phyloP scores from a whole-genome alignment of 2,888 invertebrate species.

The Drosophila nr. medialis region DNA sequence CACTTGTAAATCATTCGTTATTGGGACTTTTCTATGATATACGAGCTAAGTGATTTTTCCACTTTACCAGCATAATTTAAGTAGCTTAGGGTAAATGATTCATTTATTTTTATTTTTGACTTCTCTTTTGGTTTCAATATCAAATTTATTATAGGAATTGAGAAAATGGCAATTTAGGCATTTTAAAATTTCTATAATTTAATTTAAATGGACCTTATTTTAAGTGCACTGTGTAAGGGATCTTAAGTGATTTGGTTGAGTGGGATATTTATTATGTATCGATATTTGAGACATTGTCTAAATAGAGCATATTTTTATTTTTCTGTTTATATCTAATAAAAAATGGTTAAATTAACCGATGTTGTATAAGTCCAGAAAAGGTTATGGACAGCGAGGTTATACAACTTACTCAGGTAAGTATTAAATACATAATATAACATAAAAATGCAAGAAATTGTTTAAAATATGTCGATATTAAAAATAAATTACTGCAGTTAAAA shows the following conservation, averaged over 20 bases:
- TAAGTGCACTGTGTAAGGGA: background rate
- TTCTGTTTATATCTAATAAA: background rate
- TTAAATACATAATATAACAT: background rate
- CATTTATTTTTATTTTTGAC: background rate
- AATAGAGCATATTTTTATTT: background rate
- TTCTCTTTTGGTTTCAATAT: background rate
- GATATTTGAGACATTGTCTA: background rate
- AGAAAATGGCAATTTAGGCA: constrained; percentile 14
- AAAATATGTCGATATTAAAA: background rate
- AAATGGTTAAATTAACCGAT: background rate
- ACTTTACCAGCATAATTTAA: background rate
- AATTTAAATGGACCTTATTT: constrained; percentile 4
- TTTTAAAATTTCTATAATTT: constrained; percentile 4
- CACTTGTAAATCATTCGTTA: constrained; percentile 42
- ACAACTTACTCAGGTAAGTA: background rate
- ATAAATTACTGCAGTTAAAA: background rate
- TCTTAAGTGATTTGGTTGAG: background rate
- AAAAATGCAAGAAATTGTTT: background rate
- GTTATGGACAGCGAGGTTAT: too few species aligned
- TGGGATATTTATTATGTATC: background rate
- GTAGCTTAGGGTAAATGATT: constrained; percentile 8
- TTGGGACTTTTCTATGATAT: constrained; percentile 31
- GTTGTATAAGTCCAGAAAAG: background rate
- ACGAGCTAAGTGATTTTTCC: constrained; percentile 27
- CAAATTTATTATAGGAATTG: background rate